Evolutionary conservation across 1,140 invertebrate species (phyloP).

Genomic region (Macrotrachela quadricornifera): DNA sequence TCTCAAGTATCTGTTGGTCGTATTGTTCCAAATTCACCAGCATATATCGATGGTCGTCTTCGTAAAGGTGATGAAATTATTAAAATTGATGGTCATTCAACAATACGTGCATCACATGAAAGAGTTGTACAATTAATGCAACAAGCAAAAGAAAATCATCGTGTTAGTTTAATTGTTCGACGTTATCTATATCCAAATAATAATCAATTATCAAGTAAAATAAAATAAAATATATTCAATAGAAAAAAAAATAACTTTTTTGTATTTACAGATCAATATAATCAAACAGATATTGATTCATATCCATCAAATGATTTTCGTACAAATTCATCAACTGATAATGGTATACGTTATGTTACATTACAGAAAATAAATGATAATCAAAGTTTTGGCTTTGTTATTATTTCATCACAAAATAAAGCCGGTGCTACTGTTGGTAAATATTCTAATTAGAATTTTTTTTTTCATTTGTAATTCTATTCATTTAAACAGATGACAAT

Average conservation of each 20-base stretch:
- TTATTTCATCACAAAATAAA: conserved; percentile 83
- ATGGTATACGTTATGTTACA: background rate
- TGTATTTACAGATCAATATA: background rate
- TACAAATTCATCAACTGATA: background rate
- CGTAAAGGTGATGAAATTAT: conserved; percentile 69
- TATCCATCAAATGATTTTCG: background rate
- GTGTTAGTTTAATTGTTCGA: conserved; percentile 33
- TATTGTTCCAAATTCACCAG: conserved; percentile 73
- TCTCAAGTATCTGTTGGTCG: conserved; percentile 80
- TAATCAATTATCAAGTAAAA: conserved; percentile 10
- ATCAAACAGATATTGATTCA: conserved; percentile 11
- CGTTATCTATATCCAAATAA: conserved; percentile 18
- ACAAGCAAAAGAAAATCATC: conserved; percentile 49
- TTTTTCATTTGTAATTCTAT: background rate
- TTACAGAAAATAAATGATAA: conserved; percentile 42
- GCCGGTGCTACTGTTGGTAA: conserved; percentile 75
- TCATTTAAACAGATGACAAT: background rate
- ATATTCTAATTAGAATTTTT: conserved; percentile 13
- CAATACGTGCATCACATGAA: conserved; percentile 64
- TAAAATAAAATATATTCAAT: background rate
- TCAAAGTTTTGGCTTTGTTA: conserved; percentile 95
- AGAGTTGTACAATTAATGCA: conserved; percentile 71
- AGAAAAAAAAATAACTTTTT: conserved; percentile 7
- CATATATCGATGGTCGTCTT: conserved; percentile 61
- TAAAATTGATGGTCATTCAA: conserved; percentile 54